Evolutionary conservation across 1,140 invertebrate genomes (phyloP).

Genomic region (Pinna nobilis): DNA sequence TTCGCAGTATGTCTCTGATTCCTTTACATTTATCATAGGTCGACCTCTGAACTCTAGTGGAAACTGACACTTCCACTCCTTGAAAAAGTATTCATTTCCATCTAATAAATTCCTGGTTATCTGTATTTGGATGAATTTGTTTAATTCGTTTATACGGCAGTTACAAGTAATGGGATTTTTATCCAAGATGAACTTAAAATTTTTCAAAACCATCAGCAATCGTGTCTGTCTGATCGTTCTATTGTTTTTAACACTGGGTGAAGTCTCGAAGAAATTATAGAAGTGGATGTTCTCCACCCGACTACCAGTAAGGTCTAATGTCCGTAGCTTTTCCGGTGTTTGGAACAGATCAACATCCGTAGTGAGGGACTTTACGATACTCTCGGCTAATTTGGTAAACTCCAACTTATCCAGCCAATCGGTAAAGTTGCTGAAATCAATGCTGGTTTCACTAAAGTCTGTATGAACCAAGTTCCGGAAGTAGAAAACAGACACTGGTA

Average conservation of each 20-base stretch:
- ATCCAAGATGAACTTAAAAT: conserved; percentile 50
- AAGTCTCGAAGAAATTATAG: not conserved
- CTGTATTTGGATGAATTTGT: conserved; percentile 35
- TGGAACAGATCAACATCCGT: conserved; percentile 32
- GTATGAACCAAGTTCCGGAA: conserved; percentile 42
- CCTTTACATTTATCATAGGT: conserved; percentile 30
- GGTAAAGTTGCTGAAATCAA: conserved; percentile 46
- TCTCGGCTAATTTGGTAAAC: conserved; percentile 23
- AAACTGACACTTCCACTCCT: conserved; percentile 48
- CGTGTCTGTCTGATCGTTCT: conserved; percentile 10
- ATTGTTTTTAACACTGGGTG: not conserved
- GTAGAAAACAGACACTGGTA: conserved; percentile 52
- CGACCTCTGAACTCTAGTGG: conserved; percentile 45
- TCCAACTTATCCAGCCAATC: conserved; percentile 24
- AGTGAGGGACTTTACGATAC: conserved; percentile 38
- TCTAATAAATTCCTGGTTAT: conserved; percentile 14
- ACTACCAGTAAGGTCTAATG: conserved; percentile 44
- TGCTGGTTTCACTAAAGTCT: conserved; percentile 42
- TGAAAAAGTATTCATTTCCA: conserved; percentile 52
- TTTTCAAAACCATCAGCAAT: conserved; percentile 33
- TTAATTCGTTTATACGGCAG: conserved; percentile 54
- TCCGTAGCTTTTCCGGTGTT: conserved; percentile 22
- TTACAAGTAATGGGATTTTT: conserved; percentile 50
- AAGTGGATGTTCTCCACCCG: conserved; percentile 35
- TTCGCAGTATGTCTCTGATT: conserved; percentile 54